Base-by-base conservation (phyloP, 92 coral and sea anemone species). In the Palythoa grandiflora region DNA sequence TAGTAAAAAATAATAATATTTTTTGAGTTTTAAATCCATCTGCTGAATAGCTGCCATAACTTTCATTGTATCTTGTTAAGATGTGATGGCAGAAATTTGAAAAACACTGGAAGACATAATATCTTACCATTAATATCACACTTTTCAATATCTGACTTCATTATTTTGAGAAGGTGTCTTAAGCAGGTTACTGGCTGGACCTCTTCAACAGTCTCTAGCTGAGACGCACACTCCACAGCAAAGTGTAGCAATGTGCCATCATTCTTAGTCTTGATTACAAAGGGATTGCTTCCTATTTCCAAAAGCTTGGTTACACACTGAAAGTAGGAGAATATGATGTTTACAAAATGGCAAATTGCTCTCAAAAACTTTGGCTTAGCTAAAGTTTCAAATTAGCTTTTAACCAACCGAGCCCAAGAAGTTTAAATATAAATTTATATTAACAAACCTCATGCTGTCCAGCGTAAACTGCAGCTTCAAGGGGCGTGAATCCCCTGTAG, bases 191-290 rank as follows among this genome's bases (percentile, higher is more conserved):
- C 39, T 55, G 74, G 9, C n/a, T 28, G 83, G 1, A 21, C 17
- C 36, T 75, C 91, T 63, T 83, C 61, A 16, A 77, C 48, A 7
- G 60, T 55, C 65, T 92, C 90, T 19, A 83, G 71, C 63, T 83
- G 92, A 0, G 93, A 90, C n/a, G 96, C 93, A 87, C 94, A 90
- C 78, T 93, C 97, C 21, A 96, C 93, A 47, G 98, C 98, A 91
- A 92, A 92, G 68, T 96, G 99, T 13, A 96, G 94, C 11, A 95
- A 53, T 79, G 89, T 95, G 1, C 99, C 99, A 36, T 94, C 97
- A 79, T 84, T 87, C 13, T 71, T 92, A 7, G 94, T 92, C 68
- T 80, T 89, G 72, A 54, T 92, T 7, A 80, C 73, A 19, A 51
- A 38, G 10, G 89, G 92, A 91, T 90, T 83, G 53, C 96, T 96